Evolutionary conservation across 2,113 vertebrate species (phyloP), one percentile per base, ranked within the genome.

Genomic region (Chloroceryle aenea): DNA sequence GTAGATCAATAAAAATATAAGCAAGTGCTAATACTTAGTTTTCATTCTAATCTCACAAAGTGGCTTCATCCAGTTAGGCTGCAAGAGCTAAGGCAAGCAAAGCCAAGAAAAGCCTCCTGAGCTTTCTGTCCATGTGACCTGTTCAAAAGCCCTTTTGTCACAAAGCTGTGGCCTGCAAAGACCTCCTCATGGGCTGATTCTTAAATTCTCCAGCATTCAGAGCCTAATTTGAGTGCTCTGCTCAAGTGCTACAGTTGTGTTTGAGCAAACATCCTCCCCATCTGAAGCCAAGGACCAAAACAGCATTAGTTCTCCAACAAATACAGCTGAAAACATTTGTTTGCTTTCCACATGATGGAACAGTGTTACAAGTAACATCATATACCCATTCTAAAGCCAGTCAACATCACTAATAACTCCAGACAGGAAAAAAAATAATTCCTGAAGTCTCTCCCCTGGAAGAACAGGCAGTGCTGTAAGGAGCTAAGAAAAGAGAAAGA

Each of bases 21-120:
- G 11, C 0, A 0, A 67, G 21, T 1, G 2, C 56, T 16, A 67
- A 43, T 14, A 29, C 64, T 85, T 56, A 74, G 9, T 45, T 53
- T 66, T 90, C 32, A 32, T 63, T 81, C 25, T 58, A 36, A 50
- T 50, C 74, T 89, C 34, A 66, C 3, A 4, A 45, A 69, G 80
- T 19, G 0, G 38, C n/a, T 90, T 56, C 18, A 84, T 20, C 7
- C n/a, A 73, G 29, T 47, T 30, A 30, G 45, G 14, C 56, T 82
- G 29, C 30, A 71, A 78, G 40, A 75, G 15, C 47, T 63, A 63
- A 73, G 71, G 30, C 42, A 77, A 83, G 36, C 21, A 82, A 78
- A 85, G 22, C 40, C 38, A 89, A 88, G 50, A 32, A 74, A 71
- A 89, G 52, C 38, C 38, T 55, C 55, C 30, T 25, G n/a, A 61